phyloP scores from a whole-genome alignment of 64 coral and sea anemone genomes.

The Montipora efflorescens region DNA sequence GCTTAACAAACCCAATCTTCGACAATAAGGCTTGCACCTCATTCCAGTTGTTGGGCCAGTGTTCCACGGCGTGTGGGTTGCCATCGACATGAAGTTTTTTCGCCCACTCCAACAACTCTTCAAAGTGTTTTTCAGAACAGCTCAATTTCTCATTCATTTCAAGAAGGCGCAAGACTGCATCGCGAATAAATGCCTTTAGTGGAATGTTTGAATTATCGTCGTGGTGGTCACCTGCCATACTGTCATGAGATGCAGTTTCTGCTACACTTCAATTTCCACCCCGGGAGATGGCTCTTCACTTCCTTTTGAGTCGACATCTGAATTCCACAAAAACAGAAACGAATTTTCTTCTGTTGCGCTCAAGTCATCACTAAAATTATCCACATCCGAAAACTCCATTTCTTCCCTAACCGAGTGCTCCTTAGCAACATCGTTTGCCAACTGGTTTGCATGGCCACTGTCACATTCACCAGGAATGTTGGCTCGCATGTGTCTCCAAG shows the following conservation, averaged over 20 bases:
- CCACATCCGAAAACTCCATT: not conserved
- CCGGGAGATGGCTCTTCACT: not conserved
- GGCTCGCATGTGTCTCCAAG: constrained; percentile 33
- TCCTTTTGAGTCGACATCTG: not conserved
- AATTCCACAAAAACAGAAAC: not conserved
- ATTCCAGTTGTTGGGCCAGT: constrained; percentile 60
- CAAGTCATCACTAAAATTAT: not conserved
- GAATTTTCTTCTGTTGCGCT: not conserved
- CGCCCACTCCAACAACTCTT: constrained; percentile 54
- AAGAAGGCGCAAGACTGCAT: constrained; percentile 33
- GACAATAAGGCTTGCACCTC: constrained; percentile 37
- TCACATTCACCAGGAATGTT: constrained; percentile 3
- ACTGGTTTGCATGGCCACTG: not conserved
- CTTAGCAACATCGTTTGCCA: not conserved
- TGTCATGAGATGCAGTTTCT: not conserved
- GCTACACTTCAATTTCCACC: not conserved
- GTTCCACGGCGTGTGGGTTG: not conserved
- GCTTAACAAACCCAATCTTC: not conserved
- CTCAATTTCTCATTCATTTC: constrained; percentile 25
- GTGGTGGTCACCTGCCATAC: not conserved
- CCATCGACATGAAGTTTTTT: not conserved
- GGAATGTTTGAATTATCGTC: not conserved
- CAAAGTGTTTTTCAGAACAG: constrained; percentile 46
- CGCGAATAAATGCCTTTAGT: constrained; percentile 38
- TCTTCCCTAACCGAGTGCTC: not conserved